Evolutionary conservation across 1,140 invertebrate genomes (phyloP).

Genomic region (Maniola jurtina): DNA sequence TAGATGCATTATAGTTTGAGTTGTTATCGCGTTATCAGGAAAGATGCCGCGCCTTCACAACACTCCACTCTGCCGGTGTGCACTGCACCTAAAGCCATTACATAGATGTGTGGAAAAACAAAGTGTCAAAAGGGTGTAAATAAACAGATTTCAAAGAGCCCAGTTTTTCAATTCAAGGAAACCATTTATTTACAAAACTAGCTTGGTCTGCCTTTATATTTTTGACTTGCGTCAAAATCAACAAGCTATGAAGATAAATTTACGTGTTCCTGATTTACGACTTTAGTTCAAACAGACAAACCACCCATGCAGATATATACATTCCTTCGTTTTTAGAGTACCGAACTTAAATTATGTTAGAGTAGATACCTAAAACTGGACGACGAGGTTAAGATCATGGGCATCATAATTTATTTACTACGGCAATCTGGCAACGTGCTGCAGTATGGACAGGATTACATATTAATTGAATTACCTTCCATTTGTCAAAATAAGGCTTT

Average conservation of each 20-base stretch:
- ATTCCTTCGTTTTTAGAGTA: neutral
- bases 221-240: constrained; percentile 8
- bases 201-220: neutral
- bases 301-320: constrained; percentile 4
- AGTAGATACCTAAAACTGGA: too few relatives aligned
- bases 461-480: too few relatives aligned
- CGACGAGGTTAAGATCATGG: too few relatives aligned
- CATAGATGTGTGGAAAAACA: neutral
- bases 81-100: too few relatives aligned
- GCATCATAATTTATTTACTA: too few relatives aligned
- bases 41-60: too few relatives aligned
- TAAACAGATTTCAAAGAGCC: neutral
- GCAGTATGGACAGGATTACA: too few relatives aligned
- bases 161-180: constrained; percentile 1
- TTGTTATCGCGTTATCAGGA: too few relatives aligned
- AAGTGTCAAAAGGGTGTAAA: neutral
- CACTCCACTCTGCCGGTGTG: too few relatives aligned
- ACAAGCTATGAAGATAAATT: constrained; percentile 12
- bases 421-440: too few relatives aligned
- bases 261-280: constrained; percentile 10
- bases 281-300: constrained; percentile 6
- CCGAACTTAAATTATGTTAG: neutral
- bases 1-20: too few relatives aligned
- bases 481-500: too few relatives aligned
- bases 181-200: neutral